Base-by-base conservation (phyloP, 1,140 invertebrate genomes). In the Dysdera silvatica region DNA sequence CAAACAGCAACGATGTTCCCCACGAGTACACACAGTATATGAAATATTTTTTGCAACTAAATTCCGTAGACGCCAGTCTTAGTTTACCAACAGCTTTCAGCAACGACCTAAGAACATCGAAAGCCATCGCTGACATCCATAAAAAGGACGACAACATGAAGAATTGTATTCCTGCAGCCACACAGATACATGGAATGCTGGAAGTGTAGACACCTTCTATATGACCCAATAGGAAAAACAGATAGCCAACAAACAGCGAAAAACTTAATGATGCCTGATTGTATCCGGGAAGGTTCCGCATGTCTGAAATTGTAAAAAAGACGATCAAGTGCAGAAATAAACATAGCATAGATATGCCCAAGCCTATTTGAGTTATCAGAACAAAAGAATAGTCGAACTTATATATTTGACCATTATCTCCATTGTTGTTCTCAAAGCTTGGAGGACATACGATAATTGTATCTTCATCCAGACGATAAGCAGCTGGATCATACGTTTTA, bases 91-190 rank as follows among this genome's bases (percentile, higher is more conserved):
- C 80, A 4, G 80, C 79, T 51, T 76, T 52, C 18, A 74, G 65
- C 4, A 82, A 80, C 14, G 91, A 94, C 84, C 89, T 89, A 86
- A 89, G 93, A 73, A 94, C 91, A 77, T 95, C 92, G 78, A 93
- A 91, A 75, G 91, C 91, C 88, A 95, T 94, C 37, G 89, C 89
- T 77, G 90, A 91, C 59, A 96, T 86, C 94, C 94, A 97, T 75
- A 93, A 93, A 81, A 96, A 96, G 62, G 92, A 89, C 28, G 89
- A 84, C 71, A 96, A 80, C 77, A 93, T 94, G 77, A 91, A 87
- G 81, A 94, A 95, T 74, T 96, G 93, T 79, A 91, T 87, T 68
- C 84, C 79, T 47, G 89, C 82, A 52, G 88, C 89, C 82, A 87
- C 73, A 0, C 74, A 68, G 35, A 77, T 74, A 68, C 81, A 82